Percentiles rank a stretch among this genome's conserved stretches.
Conservation (phyloP, 2,888 invertebrate genomes). For the Harmothoe impar region DNA sequence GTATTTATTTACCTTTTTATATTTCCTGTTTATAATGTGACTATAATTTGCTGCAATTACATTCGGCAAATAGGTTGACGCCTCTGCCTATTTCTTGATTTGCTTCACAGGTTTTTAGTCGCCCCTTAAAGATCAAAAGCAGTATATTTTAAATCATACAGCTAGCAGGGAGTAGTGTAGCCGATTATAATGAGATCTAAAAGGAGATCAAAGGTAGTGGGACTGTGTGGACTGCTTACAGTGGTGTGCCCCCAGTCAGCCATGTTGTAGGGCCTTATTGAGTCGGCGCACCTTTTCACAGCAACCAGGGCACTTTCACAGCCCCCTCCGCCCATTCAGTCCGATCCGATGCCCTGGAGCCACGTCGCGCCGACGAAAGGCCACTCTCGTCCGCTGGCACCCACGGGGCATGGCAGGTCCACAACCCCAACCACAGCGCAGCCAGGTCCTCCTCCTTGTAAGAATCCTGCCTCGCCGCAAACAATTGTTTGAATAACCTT, state of each 20-base stretch:
- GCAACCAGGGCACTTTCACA: neutral
- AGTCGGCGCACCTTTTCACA: neutral
- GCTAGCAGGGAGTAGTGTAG: no score
- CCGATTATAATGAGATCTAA: conserved; percentile 6
- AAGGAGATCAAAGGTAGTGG: conserved; percentile 1
- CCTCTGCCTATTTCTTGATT: neutral
- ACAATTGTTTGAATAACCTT: conserved; percentile 26
- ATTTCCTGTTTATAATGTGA: neutral
- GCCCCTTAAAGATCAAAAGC: no score
- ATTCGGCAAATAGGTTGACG: neutral
- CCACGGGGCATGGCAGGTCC: conserved; percentile 13
- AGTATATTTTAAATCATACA: no score
- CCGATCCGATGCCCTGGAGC: neutral
- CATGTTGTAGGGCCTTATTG: conserved; percentile 14
- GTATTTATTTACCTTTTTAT: neutral
- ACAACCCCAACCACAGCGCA: neutral
- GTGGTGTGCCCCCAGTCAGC: neutral
- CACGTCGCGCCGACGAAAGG: neutral
- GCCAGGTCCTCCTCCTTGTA: neutral
- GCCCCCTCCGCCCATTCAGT: conserved; percentile 26
- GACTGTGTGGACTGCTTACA: neutral
- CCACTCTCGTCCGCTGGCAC: neutral
- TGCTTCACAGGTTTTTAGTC: no score
- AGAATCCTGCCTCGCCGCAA: conserved; percentile 1
- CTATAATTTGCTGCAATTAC: neutral